Evolutionary conservation across 2,888 invertebrate species (phyloP), one percentile per base, ranked within the genome.

Genomic region (Tribolium freemani): DNA sequence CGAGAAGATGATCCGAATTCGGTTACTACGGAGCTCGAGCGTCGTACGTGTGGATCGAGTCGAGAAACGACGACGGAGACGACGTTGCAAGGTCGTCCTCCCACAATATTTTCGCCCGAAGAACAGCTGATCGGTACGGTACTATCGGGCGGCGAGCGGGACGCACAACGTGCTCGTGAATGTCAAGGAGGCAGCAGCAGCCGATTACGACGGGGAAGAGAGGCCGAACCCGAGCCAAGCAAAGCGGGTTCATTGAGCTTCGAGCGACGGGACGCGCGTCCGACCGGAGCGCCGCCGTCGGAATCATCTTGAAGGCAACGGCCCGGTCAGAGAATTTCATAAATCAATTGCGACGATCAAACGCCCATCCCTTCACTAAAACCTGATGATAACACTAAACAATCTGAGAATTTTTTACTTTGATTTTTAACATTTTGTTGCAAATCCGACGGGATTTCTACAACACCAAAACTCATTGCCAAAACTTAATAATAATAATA

Each of bases 31-130:
- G 56, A 21, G 54, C 8, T 20, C 63, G 63, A 30, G 21, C 16
- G 45, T 8, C 16, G 53, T 8, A 26, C 44, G 16, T 20, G 51
- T 54, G 51, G 66, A 51, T 53, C 31, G 38, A 8, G 6, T 63
- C 54, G 67, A 58, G 30, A 68, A 71, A 68, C 57, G 73, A 71
- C 71, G 60, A 61, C 68, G 61, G 16, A 67, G 67, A 48, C 75
- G 73, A 72, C 75, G 78, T 71, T 77, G 75, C 79, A 79, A 79
- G 79, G 79, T 79, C 79, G 78, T 74, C 75, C 77, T 77, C 79
- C 78, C 76, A 78, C 79, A 78, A 76, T 77, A 77, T 79, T 78
- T 79, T 77, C 74, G 58, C 72, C 6, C 16, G 69, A 73, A 61
- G 67, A 76, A 75, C 72, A 75, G 77, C 75, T 76, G 76, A 77